A percentile compares a stretch with the other conserved stretches of the same genome.
Conservation (phyloP, 30 jellyfish, hydroid and myxozoan species). For the Aurelia aurita complex sp. Pacific region DNA sequence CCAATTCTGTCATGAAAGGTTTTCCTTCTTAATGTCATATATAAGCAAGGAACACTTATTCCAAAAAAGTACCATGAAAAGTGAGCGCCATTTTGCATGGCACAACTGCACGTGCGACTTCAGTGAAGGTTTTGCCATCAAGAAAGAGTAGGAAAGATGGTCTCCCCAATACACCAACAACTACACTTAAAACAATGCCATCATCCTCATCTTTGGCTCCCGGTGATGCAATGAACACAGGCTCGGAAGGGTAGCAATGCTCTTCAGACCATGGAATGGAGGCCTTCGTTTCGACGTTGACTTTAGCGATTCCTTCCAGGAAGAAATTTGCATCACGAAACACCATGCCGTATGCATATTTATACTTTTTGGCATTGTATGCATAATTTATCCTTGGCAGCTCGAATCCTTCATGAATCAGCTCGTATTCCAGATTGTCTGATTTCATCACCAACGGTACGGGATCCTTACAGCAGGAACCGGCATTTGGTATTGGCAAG, state of each 20-base stretch:
- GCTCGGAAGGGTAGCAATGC: conserved; percentile 82
- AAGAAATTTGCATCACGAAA: conserved; percentile 47
- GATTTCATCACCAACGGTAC: conserved; percentile 3
- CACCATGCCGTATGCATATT: conserved; percentile 49
- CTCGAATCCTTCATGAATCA: conserved; percentile 60
- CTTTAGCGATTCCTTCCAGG: conserved; percentile 42
- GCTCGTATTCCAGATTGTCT: conserved; percentile 22
- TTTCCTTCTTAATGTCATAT: no score
- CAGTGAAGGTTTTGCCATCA: conserved; percentile 76
- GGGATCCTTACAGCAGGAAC: neutral
- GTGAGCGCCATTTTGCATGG: conserved; percentile 77
- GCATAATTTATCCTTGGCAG: conserved; percentile 74
- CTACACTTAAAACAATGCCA: conserved; percentile 74
- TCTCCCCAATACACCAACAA: conserved; percentile 82
- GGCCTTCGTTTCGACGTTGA: conserved; percentile 59
- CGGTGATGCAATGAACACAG: conserved; percentile 74
- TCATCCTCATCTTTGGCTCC: conserved; percentile 82
- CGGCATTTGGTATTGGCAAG: conserved; percentile 41
- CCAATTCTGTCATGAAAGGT: no score
- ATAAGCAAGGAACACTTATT: neutral
- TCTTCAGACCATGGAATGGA: conserved; percentile 58
- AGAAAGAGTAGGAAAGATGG: conserved; percentile 70
- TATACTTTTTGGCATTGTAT: conserved; percentile 50
- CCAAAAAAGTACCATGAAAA: conserved; percentile 55
- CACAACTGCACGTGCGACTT: conserved; percentile 75